phyloP scores from a whole-genome alignment of 2,113 vertebrate genomes.

The Oreochromis niloticus region DNA sequence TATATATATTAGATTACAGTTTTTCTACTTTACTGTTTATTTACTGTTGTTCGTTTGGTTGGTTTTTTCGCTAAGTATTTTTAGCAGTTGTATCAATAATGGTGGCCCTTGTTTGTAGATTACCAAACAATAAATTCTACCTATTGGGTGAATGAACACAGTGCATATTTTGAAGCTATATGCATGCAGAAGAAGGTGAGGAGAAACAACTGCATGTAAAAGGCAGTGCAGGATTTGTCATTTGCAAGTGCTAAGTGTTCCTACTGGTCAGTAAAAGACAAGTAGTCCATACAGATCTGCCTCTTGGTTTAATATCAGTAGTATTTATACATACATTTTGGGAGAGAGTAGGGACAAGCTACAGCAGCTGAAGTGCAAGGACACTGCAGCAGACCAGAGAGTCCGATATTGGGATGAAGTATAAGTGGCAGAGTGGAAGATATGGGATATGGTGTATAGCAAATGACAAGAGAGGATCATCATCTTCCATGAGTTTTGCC shows the following conservation, averaged over 20 bases:
- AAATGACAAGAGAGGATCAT: background rate
- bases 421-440: background rate
- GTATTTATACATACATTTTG: background rate
- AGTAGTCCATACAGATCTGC: background rate
- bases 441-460: background rate
- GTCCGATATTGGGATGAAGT: background rate
- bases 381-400: conserved; percentile 16
- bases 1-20: background rate
- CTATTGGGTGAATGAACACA: background rate
- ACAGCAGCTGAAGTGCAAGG: conserved; percentile 9
- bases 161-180: background rate
- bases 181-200: background rate
- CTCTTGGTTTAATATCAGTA: background rate
- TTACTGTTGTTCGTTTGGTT: background rate
- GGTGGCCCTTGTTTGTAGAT: background rate
- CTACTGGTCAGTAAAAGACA: background rate
- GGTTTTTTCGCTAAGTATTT: background rate
- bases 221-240: rapidly evolving
- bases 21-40: background rate
- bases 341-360: background rate
- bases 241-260: background rate
- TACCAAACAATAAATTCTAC: background rate
- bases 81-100: background rate
- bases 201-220: background rate
- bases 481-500: background rate